Evolutionary conservation across 2,113 vertebrate species (phyloP).

Genomic region (Chloroceryle aenea): DNA sequence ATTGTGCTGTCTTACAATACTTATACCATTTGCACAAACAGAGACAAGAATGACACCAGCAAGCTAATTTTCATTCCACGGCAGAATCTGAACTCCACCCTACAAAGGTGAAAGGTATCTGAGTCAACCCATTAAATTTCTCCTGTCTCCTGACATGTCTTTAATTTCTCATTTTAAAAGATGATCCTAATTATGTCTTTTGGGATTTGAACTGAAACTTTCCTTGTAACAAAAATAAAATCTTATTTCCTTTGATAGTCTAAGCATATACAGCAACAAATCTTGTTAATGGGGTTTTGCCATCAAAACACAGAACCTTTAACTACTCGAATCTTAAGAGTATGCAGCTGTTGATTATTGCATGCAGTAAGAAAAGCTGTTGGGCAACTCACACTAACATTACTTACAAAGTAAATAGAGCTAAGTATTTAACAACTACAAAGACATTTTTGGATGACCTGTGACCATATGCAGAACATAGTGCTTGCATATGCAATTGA

Average conservation of each 20-base stretch:
- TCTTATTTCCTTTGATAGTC: not conserved
- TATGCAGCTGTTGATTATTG: not conserved
- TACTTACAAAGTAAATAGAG: not conserved
- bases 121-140: conserved; percentile 4
- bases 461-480: not conserved
- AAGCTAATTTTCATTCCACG: conserved; percentile 24
- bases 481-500: not conserved
- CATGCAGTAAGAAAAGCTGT: not conserved
- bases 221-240: not conserved
- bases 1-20: not conserved
- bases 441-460: not conserved
- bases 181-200: conserved; percentile 34
- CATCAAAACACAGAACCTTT: not conserved
- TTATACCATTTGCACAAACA: not conserved
- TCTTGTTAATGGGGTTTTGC: not conserved
- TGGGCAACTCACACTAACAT: not conserved
- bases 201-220: not conserved
- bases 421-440: not conserved
- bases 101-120: conserved; percentile 17
- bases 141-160: not conserved
- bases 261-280: not conserved
- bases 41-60: not conserved
- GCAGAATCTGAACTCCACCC: conserved; percentile 22
- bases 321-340: not conserved
- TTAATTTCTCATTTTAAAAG: conserved; percentile 49